These are phyloP conservation scores for Phymatocera aterrima DNA, from an alignment of 2,888 invertebrate genomes.

Conservation along the genomic window DNA sequence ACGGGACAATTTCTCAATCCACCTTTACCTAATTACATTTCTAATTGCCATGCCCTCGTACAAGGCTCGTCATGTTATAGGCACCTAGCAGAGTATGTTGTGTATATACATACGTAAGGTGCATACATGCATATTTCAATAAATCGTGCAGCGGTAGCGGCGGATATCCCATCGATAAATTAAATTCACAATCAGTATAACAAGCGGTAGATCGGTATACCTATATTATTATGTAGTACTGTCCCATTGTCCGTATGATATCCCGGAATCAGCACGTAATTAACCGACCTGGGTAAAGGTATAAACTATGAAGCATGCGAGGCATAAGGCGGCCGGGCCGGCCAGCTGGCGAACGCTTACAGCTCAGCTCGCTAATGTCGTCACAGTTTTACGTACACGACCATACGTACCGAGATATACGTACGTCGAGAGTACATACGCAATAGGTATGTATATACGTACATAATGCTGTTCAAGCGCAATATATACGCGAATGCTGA, in stretches of 20 bases:
- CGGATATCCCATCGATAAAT: not conserved
- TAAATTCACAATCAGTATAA: not conserved
- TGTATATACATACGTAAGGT: too few species aligned
- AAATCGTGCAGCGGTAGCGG: too few species aligned
- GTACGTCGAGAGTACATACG: conserved; percentile 47
- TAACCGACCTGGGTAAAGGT: conserved; percentile 59
- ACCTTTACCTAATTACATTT: too few species aligned
- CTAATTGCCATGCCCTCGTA: too few species aligned
- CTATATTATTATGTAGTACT: conserved; percentile 4
- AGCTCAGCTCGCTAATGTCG: conserved; percentile 66
- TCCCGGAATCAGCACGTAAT: conserved; percentile 66
- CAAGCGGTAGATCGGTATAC: not conserved
- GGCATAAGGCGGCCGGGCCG: conserved; percentile 50
- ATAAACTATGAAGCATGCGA: too few species aligned
- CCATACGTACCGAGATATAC: too few species aligned
- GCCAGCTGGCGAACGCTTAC: conserved; percentile 69
- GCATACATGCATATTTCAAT: too few species aligned
- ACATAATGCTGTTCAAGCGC: too few species aligned
- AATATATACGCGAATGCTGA: too few species aligned
- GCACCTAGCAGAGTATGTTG: too few species aligned
- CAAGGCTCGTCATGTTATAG: too few species aligned
- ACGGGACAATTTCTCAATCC: too few species aligned
- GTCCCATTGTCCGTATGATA: conserved; percentile 49
- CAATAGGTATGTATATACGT: not conserved
- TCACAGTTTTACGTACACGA: conserved; percentile 59